Conservation (phyloP, 2,888 invertebrate genomes). For the Stenichneumon culpator region DNA sequence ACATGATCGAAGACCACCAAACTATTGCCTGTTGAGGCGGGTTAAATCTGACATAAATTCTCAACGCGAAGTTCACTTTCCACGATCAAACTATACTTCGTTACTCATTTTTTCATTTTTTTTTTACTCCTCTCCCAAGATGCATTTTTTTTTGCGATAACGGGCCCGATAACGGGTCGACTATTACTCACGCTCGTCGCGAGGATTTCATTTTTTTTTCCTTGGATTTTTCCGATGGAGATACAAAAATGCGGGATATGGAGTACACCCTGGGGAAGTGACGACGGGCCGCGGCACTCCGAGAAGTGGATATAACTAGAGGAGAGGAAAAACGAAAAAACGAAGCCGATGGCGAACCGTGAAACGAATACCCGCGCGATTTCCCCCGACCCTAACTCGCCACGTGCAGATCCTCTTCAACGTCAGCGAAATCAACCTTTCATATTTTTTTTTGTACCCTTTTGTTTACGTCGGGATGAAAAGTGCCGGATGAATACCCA, state of each 20-base stretch:
- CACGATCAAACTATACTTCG: background rate
- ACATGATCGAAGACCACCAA: conserved; percentile 33
- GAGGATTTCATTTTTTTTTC: conserved; percentile 10
- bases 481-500: conserved; percentile 24
- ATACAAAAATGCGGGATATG: conserved; percentile 58
- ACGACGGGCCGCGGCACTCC: conserved; percentile 37
- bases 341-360: conserved; percentile 30
- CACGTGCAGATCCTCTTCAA: conserved; percentile 7
- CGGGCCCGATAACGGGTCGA: background rate
- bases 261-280: conserved; percentile 52
- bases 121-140: background rate
- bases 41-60: conserved; percentile 21
- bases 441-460: conserved; percentile 22
- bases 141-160: background rate
- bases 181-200: conserved; percentile 36
- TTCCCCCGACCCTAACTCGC: conserved; percentile 38
- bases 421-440: conserved; percentile 42
- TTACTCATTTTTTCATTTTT: background rate
- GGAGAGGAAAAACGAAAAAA: conserved; percentile 36
- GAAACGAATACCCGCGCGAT: conserved; percentile 41
- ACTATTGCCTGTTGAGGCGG: background rate
- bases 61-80: conserved; percentile 17
- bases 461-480: conserved; percentile 12
- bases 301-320: conserved; percentile 61
- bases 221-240: conserved; percentile 46